Evolutionary conservation across 35 echinoderm and acorn worm species (phyloP).

Genomic region (Diadema setosum): DNA sequence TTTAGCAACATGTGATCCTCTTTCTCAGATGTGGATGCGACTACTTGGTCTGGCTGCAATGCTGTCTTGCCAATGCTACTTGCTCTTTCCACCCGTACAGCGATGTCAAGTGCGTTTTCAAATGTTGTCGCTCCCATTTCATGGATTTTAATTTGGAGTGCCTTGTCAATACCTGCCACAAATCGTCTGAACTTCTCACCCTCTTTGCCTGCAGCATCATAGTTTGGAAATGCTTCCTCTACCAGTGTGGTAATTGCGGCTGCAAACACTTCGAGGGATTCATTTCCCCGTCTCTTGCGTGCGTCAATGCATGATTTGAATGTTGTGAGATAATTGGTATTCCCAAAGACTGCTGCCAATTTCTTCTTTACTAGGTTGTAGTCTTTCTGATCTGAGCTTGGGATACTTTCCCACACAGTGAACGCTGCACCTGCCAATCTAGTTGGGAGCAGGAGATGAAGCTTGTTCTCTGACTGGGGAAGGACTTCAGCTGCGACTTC

Average conservation of each 20-base stretch:
- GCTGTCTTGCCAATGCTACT: no score
- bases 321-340: neutral
- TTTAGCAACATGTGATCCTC: no score
- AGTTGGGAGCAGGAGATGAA: neutral
- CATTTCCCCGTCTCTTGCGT: neutral
- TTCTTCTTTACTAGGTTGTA: no score
- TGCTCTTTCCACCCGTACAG: no score
- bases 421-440: neutral
- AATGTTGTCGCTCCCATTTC: no score
- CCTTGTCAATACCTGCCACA: constrained; percentile 12
- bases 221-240: constrained; percentile 7
- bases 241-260: constrained; percentile 6
- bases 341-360: neutral
- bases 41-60: no score
- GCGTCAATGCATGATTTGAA: neutral
- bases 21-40: no score
- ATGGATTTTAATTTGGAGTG: neutral
- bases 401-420: neutral
- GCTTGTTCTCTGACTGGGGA: neutral
- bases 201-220: neutral
- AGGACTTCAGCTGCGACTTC: neutral
- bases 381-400: neutral
- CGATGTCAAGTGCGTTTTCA: no score
- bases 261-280: constrained; percentile 12
- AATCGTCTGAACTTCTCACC: constrained; percentile 26